phyloP scores from a whole-genome alignment of 2,113 vertebrate genomes.

The Antigone vipio region DNA sequence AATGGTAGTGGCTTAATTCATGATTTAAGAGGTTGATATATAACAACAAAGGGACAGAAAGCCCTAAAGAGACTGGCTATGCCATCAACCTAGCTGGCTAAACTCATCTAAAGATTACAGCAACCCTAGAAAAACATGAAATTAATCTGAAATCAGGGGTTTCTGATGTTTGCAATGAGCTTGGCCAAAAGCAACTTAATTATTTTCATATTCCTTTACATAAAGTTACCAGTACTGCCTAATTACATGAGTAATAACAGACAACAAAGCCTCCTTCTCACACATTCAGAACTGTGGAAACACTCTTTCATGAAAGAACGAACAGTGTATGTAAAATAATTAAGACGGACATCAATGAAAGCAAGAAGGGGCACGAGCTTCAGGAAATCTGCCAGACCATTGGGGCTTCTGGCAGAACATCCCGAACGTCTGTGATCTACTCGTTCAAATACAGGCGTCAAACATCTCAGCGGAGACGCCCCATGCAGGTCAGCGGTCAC shows the following conservation, averaged over 20 bases:
- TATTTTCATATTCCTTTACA: constrained; percentile 53
- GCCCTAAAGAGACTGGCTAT: neutral
- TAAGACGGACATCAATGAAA: constrained; percentile 40
- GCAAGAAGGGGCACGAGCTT: constrained; percentile 46
- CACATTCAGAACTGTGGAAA: neutral
- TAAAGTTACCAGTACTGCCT: constrained; percentile 41
- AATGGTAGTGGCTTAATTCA: neutral
- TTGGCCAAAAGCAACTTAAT: constrained; percentile 7
- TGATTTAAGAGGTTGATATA: neutral
- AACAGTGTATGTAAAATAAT: neutral
- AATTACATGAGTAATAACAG: constrained; percentile 49
- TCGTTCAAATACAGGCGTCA: neutral
- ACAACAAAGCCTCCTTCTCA: constrained; percentile 39
- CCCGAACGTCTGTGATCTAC: neutral
- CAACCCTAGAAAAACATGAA: neutral
- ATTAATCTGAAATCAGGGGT: neutral
- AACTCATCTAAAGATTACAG: neutral
- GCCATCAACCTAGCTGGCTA: neutral
- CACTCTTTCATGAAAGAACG: neutral
- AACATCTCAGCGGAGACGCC: neutral
- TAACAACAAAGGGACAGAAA: neutral
- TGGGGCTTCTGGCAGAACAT: constrained; percentile 37
- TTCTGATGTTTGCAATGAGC: neutral
- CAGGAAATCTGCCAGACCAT: neutral
- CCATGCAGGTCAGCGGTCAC: neutral